Base-by-base conservation (phyloP, 1,140 invertebrate species). In the Drosophila ogumai region DNA sequence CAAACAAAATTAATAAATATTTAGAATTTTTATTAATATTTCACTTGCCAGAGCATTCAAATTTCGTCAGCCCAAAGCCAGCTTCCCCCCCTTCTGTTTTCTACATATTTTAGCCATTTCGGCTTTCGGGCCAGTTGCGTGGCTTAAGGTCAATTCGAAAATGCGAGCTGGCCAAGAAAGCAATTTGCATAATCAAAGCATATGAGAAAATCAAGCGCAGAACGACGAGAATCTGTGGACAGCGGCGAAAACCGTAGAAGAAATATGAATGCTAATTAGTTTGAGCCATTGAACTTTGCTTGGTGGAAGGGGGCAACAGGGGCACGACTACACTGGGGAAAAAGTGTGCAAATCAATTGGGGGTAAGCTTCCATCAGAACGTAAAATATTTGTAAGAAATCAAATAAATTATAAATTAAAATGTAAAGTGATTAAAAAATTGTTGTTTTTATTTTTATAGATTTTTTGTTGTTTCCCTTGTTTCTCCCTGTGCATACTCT, bases 201-300 rank as follows among this genome's bases (percentile, higher is more conserved):
- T 68, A 52, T 67, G 66, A 68, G 66, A 68, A 67, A 68, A 68
- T 28, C 44, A 67, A 32, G 52, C 52, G 68, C 52, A 40, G 47
- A 71, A 52, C 32, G 49, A 57, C 25, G 28, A 52, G 60, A 68
- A 52, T 66, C 55, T 57, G 38, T 28, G n/a, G 66, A 40, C 68
- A 59, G 66, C 66, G n/a, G 67, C 67, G 17, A 72, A 49, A 59
- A 72, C 49, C 52, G 69, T 36, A 49, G 54, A 59, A 72, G 54
- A 73, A 73, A 73, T 76, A 67, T 52, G 58, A 52, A 77, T 58
- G 74, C 47, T 76, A 54, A 68, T 54, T 66, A 41, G 60, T 66
- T 75, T 76, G 63, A 77, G 74, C 73, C 74, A 76, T 77, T 77
- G 74, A 77, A 77, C 74, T 77, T 50, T 76, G 74, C 31, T 25